Conservation (phyloP, 1,140 invertebrate species). For the Meloidogyne chitwoodi region DNA sequence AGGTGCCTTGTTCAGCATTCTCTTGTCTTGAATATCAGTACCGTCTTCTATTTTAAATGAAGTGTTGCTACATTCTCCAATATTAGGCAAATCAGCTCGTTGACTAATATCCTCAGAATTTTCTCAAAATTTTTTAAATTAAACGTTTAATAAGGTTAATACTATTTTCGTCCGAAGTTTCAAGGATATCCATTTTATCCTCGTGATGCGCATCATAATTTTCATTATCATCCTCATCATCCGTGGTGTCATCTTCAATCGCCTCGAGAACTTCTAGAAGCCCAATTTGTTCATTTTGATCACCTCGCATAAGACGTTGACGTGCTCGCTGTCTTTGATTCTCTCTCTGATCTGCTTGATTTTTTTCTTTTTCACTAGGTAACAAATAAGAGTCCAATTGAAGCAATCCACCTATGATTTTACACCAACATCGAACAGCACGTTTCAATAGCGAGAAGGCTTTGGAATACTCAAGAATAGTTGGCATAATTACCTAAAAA, state of each 20-base stretch:
- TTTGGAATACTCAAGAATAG: conserved; percentile 89
- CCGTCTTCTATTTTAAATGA: conserved; percentile 8
- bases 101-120: neutral
- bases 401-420: conserved; percentile 65
- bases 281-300: conserved; percentile 19
- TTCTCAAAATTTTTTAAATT: neutral
- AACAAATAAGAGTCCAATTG: conserved; percentile 30
- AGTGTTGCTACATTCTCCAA: neutral
- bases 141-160: no score
- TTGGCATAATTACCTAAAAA: conserved; percentile 79
- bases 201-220: neutral
- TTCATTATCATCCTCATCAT: conserved; percentile 9
- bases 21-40: conserved; percentile 11
- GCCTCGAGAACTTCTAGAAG: conserved; percentile 14
- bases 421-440: conserved; percentile 81
- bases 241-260: conserved; percentile 17
- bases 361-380: conserved; percentile 15
- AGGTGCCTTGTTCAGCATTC: no score
- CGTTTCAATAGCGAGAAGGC: conserved; percentile 85
- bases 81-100: conserved; percentile 33
- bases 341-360: neutral
- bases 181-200: neutral
- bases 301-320: conserved; percentile 14
- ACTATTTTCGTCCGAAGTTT: neutral
- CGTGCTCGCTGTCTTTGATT: conserved; percentile 7